These are phyloP conservation scores for Chelonia mydas DNA, from an alignment of 2,797 vertebrate genomes.

Conservation along the genomic window DNA sequence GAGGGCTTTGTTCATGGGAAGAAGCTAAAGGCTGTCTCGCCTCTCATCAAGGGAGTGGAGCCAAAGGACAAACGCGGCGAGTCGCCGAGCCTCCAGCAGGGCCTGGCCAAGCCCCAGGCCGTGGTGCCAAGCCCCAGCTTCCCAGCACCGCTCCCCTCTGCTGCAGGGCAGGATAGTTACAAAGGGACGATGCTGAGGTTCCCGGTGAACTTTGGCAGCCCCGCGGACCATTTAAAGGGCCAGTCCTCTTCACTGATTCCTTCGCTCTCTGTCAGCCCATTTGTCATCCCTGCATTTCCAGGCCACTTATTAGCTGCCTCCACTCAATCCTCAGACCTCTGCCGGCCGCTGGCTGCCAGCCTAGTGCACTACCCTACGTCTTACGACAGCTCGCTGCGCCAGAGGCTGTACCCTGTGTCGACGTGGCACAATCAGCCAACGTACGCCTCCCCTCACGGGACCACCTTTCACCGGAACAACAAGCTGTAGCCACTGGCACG, in stretches of 20 bases:
- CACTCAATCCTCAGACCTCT: slow-evolving; percentile 74
- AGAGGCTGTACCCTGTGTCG: slow-evolving; percentile 78
- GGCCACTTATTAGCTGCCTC: slow-evolving; percentile 82
- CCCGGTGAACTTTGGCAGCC: slow-evolving; percentile 73
- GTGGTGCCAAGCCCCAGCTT: slow-evolving; percentile 62
- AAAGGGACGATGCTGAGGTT: slow-evolving; percentile 69
- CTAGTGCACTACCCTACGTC: slow-evolving; percentile 53
- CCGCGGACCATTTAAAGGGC: slow-evolving; percentile 73
- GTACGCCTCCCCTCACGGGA: slow-evolving; percentile 77
- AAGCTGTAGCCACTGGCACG: slow-evolving; percentile 73
- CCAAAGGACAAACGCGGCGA: slow-evolving; percentile 74
- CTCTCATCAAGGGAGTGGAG: slow-evolving; percentile 73
- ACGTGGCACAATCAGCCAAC: slow-evolving; percentile 81
- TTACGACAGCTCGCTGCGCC: slow-evolving; percentile 77
- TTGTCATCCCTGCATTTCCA: slow-evolving; percentile 81
- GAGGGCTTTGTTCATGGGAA: slow-evolving; percentile 74
- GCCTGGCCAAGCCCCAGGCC: slow-evolving; percentile 55
- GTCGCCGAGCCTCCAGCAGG: slow-evolving; percentile 49
- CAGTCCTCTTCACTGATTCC: slow-evolving; percentile 21
- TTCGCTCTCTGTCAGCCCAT: slow-evolving; percentile 70
- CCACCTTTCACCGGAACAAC: slow-evolving; percentile 80
- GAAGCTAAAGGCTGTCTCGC: slow-evolving; percentile 75
- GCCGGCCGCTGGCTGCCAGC: slow-evolving; percentile 77
- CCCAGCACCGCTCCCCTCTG: slow-evolving; percentile 60
- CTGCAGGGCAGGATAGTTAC: slow-evolving; percentile 66